phyloP scores from a whole-genome alignment of 1,140 invertebrate species.

The Platyura marginata region DNA sequence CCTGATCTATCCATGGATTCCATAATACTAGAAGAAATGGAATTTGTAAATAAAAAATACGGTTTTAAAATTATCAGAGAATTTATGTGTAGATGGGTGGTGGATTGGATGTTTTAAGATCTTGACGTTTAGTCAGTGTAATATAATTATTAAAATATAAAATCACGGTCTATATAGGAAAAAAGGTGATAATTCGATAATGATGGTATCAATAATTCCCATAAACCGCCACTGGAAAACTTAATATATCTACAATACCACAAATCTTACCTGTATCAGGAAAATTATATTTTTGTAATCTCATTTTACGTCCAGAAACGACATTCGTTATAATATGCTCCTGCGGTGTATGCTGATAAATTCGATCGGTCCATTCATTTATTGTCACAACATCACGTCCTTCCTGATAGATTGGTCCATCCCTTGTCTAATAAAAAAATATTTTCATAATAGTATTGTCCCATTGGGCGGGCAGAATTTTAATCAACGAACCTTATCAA shows the following conservation, averaged over 20 bases:
- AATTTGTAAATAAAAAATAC: not conserved
- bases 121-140: too few species aligned
- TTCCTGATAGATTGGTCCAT: conserved; percentile 68
- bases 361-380: conserved; percentile 72
- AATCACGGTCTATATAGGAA: too few species aligned
- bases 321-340: conserved; percentile 87
- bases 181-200: too few species aligned
- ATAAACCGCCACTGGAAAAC: too few species aligned
- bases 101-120: too few species aligned
- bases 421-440: conserved; percentile 40
- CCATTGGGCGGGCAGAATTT: too few species aligned
- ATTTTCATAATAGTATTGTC: too few species aligned
- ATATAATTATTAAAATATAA: too few species aligned
- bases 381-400: conserved; percentile 74
- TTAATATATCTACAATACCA: too few species aligned
- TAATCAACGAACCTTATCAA: conserved; percentile 63
- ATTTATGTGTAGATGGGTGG: too few species aligned
- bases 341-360: conserved; percentile 82
- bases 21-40: conserved; percentile 52
- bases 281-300: conserved; percentile 84
- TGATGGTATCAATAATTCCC: too few species aligned
- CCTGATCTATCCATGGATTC: conserved; percentile 91
- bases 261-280: conserved; percentile 54
- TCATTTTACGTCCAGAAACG: conserved; percentile 77
- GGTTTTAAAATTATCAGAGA: too few species aligned